These are phyloP conservation scores for Clistopyga incitator DNA, from an alignment of 2,888 invertebrate genomes.

Conservation along the genomic window DNA sequence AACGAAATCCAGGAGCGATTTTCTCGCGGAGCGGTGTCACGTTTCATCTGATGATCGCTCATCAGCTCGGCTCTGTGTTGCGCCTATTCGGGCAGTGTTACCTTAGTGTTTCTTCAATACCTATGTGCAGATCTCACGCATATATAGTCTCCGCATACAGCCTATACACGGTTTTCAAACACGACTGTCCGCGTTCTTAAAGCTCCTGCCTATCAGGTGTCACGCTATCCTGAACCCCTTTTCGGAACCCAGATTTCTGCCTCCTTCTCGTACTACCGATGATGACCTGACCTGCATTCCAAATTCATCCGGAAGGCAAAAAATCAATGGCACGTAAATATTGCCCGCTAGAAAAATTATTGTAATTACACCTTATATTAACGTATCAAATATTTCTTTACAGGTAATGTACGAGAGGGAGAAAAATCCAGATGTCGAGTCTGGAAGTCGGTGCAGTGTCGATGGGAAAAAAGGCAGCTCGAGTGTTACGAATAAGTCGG, in stretches of 20 bases:
- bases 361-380: neutral
- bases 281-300: conserved; percentile 61
- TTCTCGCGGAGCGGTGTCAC: conserved; percentile 29
- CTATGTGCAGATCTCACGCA: conserved; percentile 13
- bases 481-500: conserved; percentile 27
- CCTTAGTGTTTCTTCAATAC: conserved; percentile 7
- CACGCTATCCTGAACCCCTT: conserved; percentile 73
- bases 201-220: conserved; percentile 78
- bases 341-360: neutral
- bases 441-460: neutral
- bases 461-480: conserved; percentile 29
- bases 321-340: neutral
- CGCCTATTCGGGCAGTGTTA: conserved; percentile 1
- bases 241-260: conserved; percentile 43
- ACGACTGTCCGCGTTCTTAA: conserved; percentile 75
- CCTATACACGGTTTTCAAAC: conserved; percentile 72
- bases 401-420: neutral
- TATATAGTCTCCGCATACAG: conserved; percentile 11
- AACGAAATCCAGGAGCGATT: conserved; percentile 30
- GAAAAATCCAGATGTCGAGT: neutral
- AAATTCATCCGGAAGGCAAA: conserved; percentile 11
- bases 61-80: conserved; percentile 22
- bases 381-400: neutral
- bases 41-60: conserved; percentile 48
- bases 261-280: conserved; percentile 15